A percentile compares a stretch with the other conserved stretches of the same genome.
Evolutionary conservation across 2,113 vertebrate genomes (phyloP).

Genomic region (Perccottus glenii): DNA sequence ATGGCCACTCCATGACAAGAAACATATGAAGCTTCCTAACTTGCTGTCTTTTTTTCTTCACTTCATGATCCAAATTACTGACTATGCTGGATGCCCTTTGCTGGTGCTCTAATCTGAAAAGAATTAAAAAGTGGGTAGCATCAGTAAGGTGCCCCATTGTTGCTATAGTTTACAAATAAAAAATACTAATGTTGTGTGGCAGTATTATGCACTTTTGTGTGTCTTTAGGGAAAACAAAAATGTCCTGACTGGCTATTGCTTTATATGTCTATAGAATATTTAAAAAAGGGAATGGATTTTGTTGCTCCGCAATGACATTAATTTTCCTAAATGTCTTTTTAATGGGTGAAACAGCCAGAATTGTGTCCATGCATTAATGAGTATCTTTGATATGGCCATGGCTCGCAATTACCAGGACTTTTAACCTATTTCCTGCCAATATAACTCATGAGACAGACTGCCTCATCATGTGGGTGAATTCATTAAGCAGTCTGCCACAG

Average conservation of each 20-base stretch:
- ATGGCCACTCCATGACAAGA: no score
- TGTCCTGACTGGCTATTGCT: constrained; percentile 2
- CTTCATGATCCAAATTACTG: no score
- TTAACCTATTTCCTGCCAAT: constrained; percentile 39
- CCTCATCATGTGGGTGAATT: constrained; percentile 36
- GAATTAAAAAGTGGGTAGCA: no score
- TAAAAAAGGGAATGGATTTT: constrained; percentile 19
- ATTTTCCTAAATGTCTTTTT: constrained; percentile 52
- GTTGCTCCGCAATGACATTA: constrained; percentile 38
- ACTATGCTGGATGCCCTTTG: no score
- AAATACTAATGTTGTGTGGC: no score
- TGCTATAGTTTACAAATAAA: no score
- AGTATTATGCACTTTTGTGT: no score
- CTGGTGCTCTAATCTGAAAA: no score
- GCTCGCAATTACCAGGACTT: constrained; percentile 41
- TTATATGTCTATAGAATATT: constrained; percentile 2
- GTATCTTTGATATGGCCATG: constrained; percentile 40
- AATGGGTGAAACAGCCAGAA: constrained; percentile 27
- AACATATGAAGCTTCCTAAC: no score
- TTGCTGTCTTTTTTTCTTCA: no score
- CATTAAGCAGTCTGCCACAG: constrained; percentile 26
- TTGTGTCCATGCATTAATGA: constrained; percentile 62
- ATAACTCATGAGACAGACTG: constrained; percentile 38
- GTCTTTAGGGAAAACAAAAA: constrained; percentile 1
- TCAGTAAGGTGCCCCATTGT: no score